Percentiles rank a stretch among this genome's conserved stretches.
phyloP scores from a whole-genome alignment of 2,797 vertebrate genomes.

The Enteromius mattozi region DNA sequence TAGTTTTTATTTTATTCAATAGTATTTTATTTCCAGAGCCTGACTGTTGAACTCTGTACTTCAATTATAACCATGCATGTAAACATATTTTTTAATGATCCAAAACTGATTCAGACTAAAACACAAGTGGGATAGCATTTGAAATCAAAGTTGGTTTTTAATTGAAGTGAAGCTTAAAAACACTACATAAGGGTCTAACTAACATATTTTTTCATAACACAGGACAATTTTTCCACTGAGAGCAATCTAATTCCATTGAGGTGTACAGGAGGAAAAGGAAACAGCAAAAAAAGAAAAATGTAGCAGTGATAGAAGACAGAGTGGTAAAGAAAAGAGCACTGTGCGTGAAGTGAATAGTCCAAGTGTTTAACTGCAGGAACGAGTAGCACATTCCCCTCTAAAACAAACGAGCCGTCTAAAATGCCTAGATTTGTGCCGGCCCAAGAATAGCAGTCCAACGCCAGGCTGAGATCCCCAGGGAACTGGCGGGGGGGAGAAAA shows the following conservation, averaged over 20 bases:
- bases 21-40: neutral
- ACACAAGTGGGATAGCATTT: neutral
- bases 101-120: neutral
- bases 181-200: neutral
- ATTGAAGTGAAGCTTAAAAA: neutral
- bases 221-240: neutral
- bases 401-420: conserved; percentile 57
- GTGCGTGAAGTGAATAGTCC: conserved; percentile 18
- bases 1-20: too few relatives aligned
- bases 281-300: neutral
- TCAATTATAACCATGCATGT: neutral
- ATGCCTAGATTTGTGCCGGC: conserved; percentile 54
- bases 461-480: conserved; percentile 42
- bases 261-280: neutral
- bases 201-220: neutral
- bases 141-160: neutral
- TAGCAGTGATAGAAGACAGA: neutral
- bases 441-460: conserved; percentile 53
- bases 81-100: neutral
- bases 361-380: conserved; percentile 33
- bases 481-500: conserved; percentile 31
- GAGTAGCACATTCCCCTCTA: conserved; percentile 55
- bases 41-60: neutral
- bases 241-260: neutral
- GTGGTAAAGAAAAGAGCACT: neutral